A percentile compares a stretch with the other conserved stretches of the same genome.
Evolutionary conservation across 2,797 vertebrate genomes (phyloP).

Genomic region (Nasua narica): DNA sequence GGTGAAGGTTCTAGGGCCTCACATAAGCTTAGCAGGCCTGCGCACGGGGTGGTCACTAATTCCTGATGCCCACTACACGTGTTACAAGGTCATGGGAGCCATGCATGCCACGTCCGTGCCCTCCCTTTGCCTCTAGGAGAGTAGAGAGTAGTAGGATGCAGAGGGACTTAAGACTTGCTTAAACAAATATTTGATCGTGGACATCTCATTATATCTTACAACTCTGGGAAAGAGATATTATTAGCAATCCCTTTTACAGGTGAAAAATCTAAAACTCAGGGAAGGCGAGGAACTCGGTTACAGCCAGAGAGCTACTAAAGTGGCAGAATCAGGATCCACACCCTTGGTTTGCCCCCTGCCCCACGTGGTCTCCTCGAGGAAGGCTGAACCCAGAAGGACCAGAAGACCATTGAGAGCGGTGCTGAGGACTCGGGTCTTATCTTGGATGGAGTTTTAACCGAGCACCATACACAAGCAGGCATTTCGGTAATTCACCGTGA

Average conservation of each 20-base stretch:
- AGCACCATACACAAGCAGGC: not conserved
- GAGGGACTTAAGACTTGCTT: not conserved
- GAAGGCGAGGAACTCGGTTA: not conserved
- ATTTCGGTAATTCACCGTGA: not conserved
- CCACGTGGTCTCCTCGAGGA: rapidly evolving
- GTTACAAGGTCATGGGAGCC: not conserved
- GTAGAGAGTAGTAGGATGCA: not conserved
- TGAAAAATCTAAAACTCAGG: not conserved
- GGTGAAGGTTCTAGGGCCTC: not conserved
- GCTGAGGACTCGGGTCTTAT: not conserved
- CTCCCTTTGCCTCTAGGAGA: not conserved
- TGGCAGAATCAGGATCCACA: not conserved
- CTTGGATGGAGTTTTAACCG: not conserved
- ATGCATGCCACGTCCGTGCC: not conserved
- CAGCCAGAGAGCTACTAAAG: not conserved
- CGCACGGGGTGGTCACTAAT: not conserved
- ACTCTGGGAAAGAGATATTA: not conserved
- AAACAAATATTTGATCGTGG: not conserved
- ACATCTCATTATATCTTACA: not conserved
- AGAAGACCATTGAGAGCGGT: not conserved
- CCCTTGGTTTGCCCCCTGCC: not conserved
- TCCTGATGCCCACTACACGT: not conserved
- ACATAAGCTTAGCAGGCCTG: not conserved
- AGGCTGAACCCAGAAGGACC: not conserved
- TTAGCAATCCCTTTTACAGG: not conserved